These are phyloP conservation scores for Enchytraeus crypticus DNA, from an alignment of 2,888 invertebrate genomes.

Conservation along the genomic window DNA sequence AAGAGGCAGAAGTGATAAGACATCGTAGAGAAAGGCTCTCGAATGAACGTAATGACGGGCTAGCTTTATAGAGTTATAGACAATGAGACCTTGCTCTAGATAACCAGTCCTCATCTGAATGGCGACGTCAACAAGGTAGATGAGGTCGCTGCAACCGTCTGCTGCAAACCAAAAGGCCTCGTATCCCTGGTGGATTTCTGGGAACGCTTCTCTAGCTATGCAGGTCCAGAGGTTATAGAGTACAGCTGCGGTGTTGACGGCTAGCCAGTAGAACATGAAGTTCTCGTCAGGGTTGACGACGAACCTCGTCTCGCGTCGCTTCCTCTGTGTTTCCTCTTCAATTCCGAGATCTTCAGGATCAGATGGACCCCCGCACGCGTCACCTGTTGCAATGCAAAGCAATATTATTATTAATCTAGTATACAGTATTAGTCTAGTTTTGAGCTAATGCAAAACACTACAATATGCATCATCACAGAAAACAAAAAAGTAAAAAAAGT, in stretches of 20 bases:
- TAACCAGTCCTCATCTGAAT: slow-evolving; percentile 90
- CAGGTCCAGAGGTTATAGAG: slow-evolving; percentile 91
- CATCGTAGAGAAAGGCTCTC: slow-evolving; percentile 72
- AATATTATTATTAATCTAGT: no score
- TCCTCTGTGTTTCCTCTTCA: not conserved
- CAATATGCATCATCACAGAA: no score
- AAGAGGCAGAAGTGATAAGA: slow-evolving; percentile 71
- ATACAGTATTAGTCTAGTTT: no score
- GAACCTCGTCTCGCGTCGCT: slow-evolving; percentile 11
- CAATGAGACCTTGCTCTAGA: slow-evolving; percentile 86
- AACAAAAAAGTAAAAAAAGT: no score
- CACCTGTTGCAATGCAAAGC: no score
- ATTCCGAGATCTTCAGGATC: not conserved
- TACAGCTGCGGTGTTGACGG: slow-evolving; percentile 76
- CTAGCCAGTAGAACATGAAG: slow-evolving; percentile 90
- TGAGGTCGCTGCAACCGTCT: slow-evolving; percentile 75
- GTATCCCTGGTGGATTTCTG: slow-evolving; percentile 62
- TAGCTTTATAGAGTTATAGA: slow-evolving; percentile 54
- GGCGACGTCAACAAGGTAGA: slow-evolving; percentile 77
- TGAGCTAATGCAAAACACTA: no score
- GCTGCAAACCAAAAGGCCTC: slow-evolving; percentile 36
- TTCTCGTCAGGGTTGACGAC: slow-evolving; percentile 89
- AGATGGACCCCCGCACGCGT: no score
- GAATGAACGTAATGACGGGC: slow-evolving; percentile 66
- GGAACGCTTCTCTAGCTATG: slow-evolving; percentile 87